Evolutionary conservation across 2,888 invertebrate species (phyloP), one percentile per base, ranked within the genome.

Genomic region (Caenorhabditis angaria): DNA sequence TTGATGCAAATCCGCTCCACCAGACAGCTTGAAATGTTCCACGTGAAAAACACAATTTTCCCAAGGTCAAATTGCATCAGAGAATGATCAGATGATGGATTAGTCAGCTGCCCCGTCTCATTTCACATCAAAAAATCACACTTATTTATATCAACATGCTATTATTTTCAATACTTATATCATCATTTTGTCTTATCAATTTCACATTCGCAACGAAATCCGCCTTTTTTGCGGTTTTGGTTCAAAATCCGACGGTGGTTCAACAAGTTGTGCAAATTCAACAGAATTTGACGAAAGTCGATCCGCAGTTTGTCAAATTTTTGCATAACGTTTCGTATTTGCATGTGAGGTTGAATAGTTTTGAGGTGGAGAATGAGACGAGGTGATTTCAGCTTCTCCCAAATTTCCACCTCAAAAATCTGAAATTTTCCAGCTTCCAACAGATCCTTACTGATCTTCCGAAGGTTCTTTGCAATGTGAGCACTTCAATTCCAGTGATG

Each of bases 221-320:
- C n/a, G 50, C 69, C 0, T 70, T 70, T 25, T 70, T 70, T 24
- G 64, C 69, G 12, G 48, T 70, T 22, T 57, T 70, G 64, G 69
- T 70, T 48, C 64, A 64, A 1, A 70, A 70, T 58, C 69, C 69
- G 8, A 70, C 69, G 10, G 69, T 70, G 0, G 69, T 70, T 0
- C 64, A 70, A 53, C 69, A 70, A 65, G 69, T 70, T 6, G 61
- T 61, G 3, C 64, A 64, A 56, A 70, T 70, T 18, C 64, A 65
- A 53, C 24, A 25, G 18, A 70, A 70, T 32, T 53, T 70, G 1
- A 70, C 64, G 41, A 27, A 51, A 47, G 51, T 61, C 14, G 57
- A 70, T 29, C 50, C 59, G n/a, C 69, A 70, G 48, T 70, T 70
- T 24, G 56, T 70, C 10, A 60, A 60, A 50, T 70, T 70, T 32